Evolutionary conservation across 2,888 invertebrate species (phyloP), one percentile per base, ranked within the genome.

Genomic region (Drosophila algonquin): DNA sequence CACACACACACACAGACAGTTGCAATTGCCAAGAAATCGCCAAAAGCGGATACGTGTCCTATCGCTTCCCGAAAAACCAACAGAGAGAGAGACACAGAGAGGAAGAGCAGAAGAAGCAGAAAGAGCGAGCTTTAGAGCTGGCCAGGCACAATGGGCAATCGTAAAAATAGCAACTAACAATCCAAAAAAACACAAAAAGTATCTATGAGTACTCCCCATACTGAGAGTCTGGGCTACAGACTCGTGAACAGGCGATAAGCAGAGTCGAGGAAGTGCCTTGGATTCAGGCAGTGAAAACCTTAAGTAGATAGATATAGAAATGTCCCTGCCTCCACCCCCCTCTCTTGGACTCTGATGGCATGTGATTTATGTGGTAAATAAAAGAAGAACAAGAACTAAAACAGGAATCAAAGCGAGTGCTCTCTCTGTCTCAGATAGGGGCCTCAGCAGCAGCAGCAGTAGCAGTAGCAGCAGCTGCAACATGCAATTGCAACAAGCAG

Each of bases 341-440:
- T 14, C 40, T 0, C 40, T 40, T 40, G 40, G 40, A 40, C n/a
- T 40, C 6, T n/a, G 40, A 40, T 40, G 76, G 76, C 79, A 83
- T 75, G 77, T 89, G 89, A 89, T 88, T 88, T 88, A 88, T 88
- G 88, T 81, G 86, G 87, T 84, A 88, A 87, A 89, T 87, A 89
- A 85, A 85, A 78, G 81, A 63, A 75, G 82, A 87, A 84, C 81
- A 75, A 78, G 80, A 63, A 70, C 55, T 69, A 61, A 69, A 60
- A 77, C 74, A 78, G 75, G 79, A 75, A 81, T 87, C 78, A 84
- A 74, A 84, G 75, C 40, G 40, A 40, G 40, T n/a, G 40, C 40
- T 40, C 40, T 40, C 77, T 53, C 53, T 47, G 51, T 53, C 53
- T 62, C 53, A 77, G 73, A 84, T 81, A 81, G 76, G 81, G 80